Percentiles rank a stretch among this genome's conserved stretches.
These are phyloP conservation scores for Alectoris magna DNA, from an alignment of 2,797 vertebrate genomes.

Conservation along the genomic window DNA sequence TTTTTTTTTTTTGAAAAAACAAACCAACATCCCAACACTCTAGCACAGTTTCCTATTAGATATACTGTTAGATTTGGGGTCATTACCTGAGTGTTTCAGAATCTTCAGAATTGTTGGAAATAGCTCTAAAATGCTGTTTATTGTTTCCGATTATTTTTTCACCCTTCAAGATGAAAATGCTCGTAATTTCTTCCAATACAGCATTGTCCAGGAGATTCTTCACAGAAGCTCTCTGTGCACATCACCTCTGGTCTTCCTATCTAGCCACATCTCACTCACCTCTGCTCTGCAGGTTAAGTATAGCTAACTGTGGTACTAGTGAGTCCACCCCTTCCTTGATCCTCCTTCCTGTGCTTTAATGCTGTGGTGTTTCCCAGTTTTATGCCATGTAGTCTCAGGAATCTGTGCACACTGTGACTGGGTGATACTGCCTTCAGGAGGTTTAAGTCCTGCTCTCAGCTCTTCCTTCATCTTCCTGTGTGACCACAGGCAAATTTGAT, in stretches of 20 bases:
- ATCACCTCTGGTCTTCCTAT: neutral
- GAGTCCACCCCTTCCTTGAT: neutral
- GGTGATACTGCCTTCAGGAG: neutral
- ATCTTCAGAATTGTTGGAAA: neutral
- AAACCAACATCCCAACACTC: fast-evolving
- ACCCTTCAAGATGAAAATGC: neutral
- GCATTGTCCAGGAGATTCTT: neutral
- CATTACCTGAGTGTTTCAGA: neutral
- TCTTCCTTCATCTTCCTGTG: neutral
- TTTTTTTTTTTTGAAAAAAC: neutral
- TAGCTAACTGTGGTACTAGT: neutral
- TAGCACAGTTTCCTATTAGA: neutral
- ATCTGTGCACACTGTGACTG: neutral
- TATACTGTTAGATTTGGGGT: neutral
- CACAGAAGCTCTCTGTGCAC: neutral
- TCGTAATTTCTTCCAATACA: neutral
- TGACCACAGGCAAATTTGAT: conserved; percentile 7
- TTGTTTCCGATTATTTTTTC: neutral
- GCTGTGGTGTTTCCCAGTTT: fast-evolving
- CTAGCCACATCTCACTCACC: neutral
- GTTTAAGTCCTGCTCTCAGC: neutral
- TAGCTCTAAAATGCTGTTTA: neutral
- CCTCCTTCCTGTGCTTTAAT: fast-evolving
- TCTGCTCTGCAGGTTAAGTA: neutral
- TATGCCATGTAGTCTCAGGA: neutral